Evolutionary conservation across 2,113 vertebrate genomes (phyloP).

Genomic region (Megaleporinus macrocephalus): DNA sequence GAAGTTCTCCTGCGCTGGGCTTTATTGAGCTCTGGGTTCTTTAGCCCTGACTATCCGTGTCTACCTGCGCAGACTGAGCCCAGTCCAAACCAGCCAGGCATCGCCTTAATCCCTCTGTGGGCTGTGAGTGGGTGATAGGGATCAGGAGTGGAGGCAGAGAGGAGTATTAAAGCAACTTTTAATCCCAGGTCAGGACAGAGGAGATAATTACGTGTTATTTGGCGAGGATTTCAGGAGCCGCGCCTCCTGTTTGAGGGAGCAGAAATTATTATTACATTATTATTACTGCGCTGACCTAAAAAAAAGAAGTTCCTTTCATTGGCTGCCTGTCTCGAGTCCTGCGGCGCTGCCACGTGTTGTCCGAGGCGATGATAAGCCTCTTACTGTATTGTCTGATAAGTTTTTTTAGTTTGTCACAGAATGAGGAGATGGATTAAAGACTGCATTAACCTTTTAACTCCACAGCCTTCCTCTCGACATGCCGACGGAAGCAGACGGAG

Average conservation of each 20-base stretch:
- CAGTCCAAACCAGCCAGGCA: not conserved
- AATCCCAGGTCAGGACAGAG: constrained; percentile 52
- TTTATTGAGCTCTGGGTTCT: not conserved
- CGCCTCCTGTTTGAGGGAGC: constrained; percentile 27
- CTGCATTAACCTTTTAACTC: constrained; percentile 43
- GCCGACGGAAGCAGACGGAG: constrained; percentile 16
- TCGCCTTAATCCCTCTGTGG: constrained; percentile 30
- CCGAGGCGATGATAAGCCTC: constrained; percentile 43
- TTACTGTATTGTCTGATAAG: constrained; percentile 51
- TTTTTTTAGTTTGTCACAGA: constrained; percentile 44
- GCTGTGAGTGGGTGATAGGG: constrained; percentile 25
- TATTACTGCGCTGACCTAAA: constrained; percentile 50
- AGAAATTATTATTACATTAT: constrained; percentile 42
- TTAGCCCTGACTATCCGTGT: not conserved
- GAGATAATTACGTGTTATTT: constrained; percentile 52
- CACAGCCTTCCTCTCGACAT: constrained; percentile 2
- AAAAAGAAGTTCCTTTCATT: constrained; percentile 14
- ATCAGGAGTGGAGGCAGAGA: constrained; percentile 38
- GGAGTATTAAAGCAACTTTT: constrained; percentile 41
- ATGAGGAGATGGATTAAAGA: constrained; percentile 43
- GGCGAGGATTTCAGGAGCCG: constrained; percentile 35
- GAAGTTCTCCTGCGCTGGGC: not conserved
- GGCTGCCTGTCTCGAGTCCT: not conserved
- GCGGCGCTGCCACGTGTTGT: not conserved
- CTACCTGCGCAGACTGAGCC: not conserved